phyloP scores from a whole-genome alignment of 2,888 invertebrate species.

The Theodoxus fluviatilis region DNA sequence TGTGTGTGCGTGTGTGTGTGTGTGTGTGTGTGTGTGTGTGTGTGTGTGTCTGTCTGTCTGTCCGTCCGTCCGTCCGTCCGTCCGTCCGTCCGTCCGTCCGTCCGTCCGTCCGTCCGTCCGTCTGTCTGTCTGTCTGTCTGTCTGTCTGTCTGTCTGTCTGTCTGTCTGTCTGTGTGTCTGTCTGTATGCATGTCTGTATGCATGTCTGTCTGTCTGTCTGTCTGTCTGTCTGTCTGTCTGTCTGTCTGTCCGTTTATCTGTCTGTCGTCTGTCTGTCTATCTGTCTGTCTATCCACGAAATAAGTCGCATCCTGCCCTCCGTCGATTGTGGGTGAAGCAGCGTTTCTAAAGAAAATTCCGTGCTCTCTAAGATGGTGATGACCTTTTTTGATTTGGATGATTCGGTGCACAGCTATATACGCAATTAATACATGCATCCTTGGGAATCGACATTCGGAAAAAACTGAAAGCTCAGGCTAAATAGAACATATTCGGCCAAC shows the following conservation, averaged over 20 bases:
- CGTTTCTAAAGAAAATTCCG: too few relatives aligned
- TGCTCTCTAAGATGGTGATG: too few relatives aligned
- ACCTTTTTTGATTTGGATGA: too few relatives aligned
- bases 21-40: neutral
- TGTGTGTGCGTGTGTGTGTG: conserved; percentile 1
- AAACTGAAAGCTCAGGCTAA: too few relatives aligned
- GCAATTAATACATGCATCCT: too few relatives aligned
- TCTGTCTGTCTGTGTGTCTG: conserved; percentile 8
- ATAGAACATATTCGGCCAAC: too few relatives aligned
- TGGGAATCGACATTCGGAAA: too few relatives aligned
- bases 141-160: neutral
- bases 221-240: neutral
- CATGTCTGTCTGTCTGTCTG: too few relatives aligned
- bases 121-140: neutral
- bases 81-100: neutral
- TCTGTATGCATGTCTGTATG: too few relatives aligned
- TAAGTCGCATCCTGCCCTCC: neutral
- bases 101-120: neutral
- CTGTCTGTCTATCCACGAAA: neutral
- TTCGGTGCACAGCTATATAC: too few relatives aligned
- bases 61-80: neutral
- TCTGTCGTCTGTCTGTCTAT: neutral
- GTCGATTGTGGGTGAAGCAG: neutral
- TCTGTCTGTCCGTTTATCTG: neutral
- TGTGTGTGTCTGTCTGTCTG: neutral